These are phyloP conservation scores for Caenorhabditis zanzibari DNA, from an alignment of 2,888 invertebrate genomes.

Conservation along the genomic window DNA sequence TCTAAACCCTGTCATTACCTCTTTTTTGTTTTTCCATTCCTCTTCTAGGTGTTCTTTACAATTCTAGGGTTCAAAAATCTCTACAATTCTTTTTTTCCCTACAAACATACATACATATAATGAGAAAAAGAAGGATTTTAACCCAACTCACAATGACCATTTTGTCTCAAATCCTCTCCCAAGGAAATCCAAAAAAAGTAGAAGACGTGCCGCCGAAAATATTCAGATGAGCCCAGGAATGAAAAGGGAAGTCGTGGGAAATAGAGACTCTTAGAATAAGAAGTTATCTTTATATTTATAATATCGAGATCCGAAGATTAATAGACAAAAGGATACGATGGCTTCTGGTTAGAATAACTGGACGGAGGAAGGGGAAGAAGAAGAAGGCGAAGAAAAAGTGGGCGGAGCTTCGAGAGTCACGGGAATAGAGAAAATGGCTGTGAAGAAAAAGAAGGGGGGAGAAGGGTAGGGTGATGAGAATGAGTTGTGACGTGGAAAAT, in stretches of 20 bases:
- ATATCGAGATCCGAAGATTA: too few species aligned
- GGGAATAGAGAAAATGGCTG: not conserved
- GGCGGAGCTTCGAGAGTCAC: slow-evolving; percentile 8
- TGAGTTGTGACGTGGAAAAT: slow-evolving; percentile 47
- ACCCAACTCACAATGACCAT: slow-evolving; percentile 51
- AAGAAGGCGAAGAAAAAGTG: slow-evolving; percentile 15
- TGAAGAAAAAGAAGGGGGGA: too few species aligned
- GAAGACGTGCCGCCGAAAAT: slow-evolving; percentile 6
- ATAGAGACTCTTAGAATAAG: too few species aligned
- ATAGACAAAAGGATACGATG: too few species aligned
- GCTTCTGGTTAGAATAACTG: too few species aligned
- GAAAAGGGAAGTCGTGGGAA: not conserved
- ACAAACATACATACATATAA: too few species aligned
- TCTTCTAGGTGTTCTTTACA: not conserved
- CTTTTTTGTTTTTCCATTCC: not conserved
- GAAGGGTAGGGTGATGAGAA: slow-evolving; percentile 31
- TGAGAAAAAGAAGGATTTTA: not conserved
- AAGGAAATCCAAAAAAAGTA: not conserved
- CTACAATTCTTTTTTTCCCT: not conserved
- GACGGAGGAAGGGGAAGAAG: slow-evolving; percentile 8
- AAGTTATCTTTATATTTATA: too few species aligned
- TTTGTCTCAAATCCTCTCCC: not conserved
- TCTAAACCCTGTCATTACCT: not conserved
- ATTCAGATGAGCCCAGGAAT: slow-evolving; percentile 15
- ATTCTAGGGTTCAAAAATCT: too few species aligned